Conservation (phyloP, 1,140 invertebrate genomes). For the Drosophila tropicalis region DNA sequence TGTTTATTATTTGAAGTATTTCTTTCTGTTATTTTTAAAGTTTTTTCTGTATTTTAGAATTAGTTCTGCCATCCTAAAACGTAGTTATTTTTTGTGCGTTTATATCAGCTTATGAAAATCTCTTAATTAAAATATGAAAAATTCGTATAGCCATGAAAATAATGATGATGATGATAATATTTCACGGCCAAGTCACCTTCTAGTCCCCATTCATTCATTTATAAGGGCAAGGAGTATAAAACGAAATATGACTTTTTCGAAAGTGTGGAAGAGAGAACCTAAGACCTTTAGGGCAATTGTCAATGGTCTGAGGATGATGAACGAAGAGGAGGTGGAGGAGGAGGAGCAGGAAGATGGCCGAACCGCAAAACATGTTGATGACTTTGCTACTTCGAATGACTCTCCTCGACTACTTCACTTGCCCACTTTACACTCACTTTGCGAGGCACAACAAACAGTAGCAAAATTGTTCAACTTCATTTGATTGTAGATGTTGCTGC, state of each 20-base stretch:
- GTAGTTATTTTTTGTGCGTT: neutral
- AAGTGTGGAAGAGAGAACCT: conserved; percentile 28
- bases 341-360: conserved; percentile 23
- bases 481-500: conserved; percentile 39
- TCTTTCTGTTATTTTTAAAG: too few species aligned
- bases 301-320: conserved; percentile 31
- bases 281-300: conserved; percentile 34
- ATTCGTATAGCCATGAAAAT: conserved; percentile 38
- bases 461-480: conserved; percentile 72
- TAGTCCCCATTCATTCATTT: neutral
- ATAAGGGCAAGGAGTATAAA: conserved; percentile 30
- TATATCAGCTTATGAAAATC: conserved; percentile 9
- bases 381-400: conserved; percentile 53
- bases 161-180: conserved; percentile 23
- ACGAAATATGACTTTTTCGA: conserved; percentile 28
- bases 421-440: conserved; percentile 51
- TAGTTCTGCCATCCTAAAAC: too few species aligned
- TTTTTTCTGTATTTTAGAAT: too few species aligned
- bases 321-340: conserved; percentile 12
- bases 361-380: conserved; percentile 62
- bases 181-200: conserved; percentile 44
- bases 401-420: conserved; percentile 42
- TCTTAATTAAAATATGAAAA: conserved; percentile 57
- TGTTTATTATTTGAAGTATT: too few species aligned
- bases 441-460: conserved; percentile 61